Percentiles rank a stretch among this genome's conserved stretches.
These are phyloP conservation scores for Apomyelois bistriatella DNA, from an alignment of 2,888 invertebrate species.

Conservation along the genomic window DNA sequence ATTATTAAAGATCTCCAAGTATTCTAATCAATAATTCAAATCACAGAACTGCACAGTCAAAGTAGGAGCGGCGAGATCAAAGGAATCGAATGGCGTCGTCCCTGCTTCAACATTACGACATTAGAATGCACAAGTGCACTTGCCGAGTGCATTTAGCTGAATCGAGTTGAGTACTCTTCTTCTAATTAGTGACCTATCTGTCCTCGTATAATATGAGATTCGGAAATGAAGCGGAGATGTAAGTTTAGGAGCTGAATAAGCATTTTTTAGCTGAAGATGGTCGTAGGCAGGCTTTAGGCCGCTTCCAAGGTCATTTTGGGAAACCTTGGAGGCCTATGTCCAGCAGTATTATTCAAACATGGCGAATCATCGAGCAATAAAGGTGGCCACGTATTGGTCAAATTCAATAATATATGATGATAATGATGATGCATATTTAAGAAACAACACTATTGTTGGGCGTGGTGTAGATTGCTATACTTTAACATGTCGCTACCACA, in stretches of 20 bases:
- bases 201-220: neutral
- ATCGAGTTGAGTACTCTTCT: conserved; percentile 1
- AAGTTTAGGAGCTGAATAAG: neutral
- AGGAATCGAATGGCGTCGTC: neutral
- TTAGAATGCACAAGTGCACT: conserved; percentile 7
- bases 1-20: neutral
- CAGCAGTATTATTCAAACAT: too few species aligned
- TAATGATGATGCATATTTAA: too few species aligned
- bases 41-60: neutral
- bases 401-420: too few species aligned
- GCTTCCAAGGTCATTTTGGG: too few species aligned
- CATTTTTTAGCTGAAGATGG: too few species aligned
- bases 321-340: too few species aligned
- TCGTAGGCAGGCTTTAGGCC: too few species aligned
- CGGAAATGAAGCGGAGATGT: neutral
- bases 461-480: too few species aligned
- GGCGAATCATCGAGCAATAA: too few species aligned
- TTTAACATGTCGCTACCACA: too few species aligned
- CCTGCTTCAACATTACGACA: neutral
- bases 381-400: too few species aligned
- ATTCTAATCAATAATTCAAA: neutral
- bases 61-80: neutral
- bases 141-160: conserved; percentile 5
- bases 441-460: too few species aligned
- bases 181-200: conserved; percentile 6